A percentile compares a stretch with the other conserved stretches of the same genome.
Evolutionary conservation across 2,888 invertebrate genomes (phyloP).

Genomic region (Brenthis daphne): DNA sequence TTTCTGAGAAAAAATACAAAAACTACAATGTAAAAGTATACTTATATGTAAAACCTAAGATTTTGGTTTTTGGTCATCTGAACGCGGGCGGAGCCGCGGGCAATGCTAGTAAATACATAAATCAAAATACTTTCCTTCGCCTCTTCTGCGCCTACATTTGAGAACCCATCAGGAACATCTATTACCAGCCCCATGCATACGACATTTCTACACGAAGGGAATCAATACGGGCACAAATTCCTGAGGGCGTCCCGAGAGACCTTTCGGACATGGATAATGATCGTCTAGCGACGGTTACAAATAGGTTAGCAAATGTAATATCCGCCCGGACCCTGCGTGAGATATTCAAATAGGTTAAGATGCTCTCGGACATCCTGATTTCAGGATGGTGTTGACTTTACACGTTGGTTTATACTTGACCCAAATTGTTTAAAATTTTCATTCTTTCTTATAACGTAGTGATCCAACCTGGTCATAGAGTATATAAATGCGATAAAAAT

Average conservation of each 20-base stretch:
- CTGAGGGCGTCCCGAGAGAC: conserved; percentile 62
- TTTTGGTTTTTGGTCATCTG: no score
- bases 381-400: conserved; percentile 50
- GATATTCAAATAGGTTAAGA: conserved; percentile 68
- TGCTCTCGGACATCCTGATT: conserved; percentile 39
- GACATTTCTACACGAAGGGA: conserved; percentile 51
- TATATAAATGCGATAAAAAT: neutral
- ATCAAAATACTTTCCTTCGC: neutral
- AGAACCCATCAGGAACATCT: conserved; percentile 49
- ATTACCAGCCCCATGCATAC: conserved; percentile 57
- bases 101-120: neutral
- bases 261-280: conserved; percentile 77
- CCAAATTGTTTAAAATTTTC: neutral
- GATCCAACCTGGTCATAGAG: neutral
- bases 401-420: conserved; percentile 9
- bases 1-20: no score
- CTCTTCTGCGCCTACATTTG: conserved; percentile 22
- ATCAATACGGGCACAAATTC: conserved; percentile 68
- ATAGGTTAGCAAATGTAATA: conserved; percentile 81
- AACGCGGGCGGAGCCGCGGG: no score
- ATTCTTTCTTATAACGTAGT: neutral
- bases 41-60: no score
- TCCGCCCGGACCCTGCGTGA: conserved; percentile 66
- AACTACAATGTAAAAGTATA: no score
- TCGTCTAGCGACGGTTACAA: conserved; percentile 76